Percentiles rank a stretch among this genome's conserved stretches.
Evolutionary conservation across 2,113 vertebrate species (phyloP).

Genomic region (Ariopsis seemanni): DNA sequence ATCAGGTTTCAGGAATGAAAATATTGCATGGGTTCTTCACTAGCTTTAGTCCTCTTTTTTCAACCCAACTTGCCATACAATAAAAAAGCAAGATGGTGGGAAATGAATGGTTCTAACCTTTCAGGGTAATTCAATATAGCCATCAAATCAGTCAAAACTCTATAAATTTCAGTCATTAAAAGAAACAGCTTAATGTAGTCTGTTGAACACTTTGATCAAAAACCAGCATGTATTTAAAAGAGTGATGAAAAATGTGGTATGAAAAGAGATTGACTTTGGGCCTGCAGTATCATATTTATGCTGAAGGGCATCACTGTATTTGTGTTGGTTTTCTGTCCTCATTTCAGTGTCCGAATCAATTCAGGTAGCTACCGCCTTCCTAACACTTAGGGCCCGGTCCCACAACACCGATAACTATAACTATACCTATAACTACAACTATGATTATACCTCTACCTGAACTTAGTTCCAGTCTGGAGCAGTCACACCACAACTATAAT

Average conservation of each 20-base stretch:
- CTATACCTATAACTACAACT: no score
- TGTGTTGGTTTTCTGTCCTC: constrained; percentile 23
- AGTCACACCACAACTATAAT: no score
- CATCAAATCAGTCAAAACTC: constrained; percentile 51
- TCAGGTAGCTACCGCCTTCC: not conserved
- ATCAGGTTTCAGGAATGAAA: constrained; percentile 39
- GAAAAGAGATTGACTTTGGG: constrained; percentile 36
- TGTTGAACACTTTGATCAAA: constrained; percentile 25
- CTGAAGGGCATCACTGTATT: not conserved
- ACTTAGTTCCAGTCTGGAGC: no score
- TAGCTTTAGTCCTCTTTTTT: constrained; percentile 20
- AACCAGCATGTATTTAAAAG: constrained; percentile 24
- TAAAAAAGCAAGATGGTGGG: constrained; percentile 7
- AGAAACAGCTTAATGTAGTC: constrained; percentile 2
- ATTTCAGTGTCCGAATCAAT: constrained; percentile 34
- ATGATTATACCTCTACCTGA: no score
- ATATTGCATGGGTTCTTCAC: not conserved
- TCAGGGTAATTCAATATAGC: constrained; percentile 41
- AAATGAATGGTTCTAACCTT: constrained; percentile 42
- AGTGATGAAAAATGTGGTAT: constrained; percentile 35
- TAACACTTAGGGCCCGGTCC: not conserved
- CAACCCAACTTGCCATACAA: constrained; percentile 24
- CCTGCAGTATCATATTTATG: constrained; percentile 31
- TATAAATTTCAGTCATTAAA: constrained; percentile 30
- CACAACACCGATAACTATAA: no score